Percentiles rank a stretch among this genome's conserved stretches.
These are phyloP conservation scores for Mnemiopsis leidyi DNA, from an alignment of 37 sponge, comb jelly and placozoan species.

Conservation along the genomic window DNA sequence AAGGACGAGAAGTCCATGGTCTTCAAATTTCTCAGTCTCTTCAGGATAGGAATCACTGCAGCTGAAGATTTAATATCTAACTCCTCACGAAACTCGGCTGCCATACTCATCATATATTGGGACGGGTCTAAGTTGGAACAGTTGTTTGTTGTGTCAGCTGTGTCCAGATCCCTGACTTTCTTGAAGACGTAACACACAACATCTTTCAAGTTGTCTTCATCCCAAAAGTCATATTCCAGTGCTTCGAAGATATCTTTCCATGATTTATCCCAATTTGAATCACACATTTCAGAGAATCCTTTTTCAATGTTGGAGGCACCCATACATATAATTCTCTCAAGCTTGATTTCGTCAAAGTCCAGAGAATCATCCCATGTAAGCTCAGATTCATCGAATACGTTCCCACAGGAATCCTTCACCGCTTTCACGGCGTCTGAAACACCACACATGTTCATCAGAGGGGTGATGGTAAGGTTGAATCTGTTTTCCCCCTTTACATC, in stretches of 20 bases:
- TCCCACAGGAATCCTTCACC: slow-evolving; percentile 5
- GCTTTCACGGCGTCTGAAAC: neutral
- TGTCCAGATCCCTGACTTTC: neutral
- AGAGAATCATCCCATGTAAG: neutral
- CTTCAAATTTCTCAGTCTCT: neutral
- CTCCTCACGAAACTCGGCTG: neutral
- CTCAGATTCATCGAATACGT: neutral
- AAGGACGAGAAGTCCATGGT: slow-evolving; percentile 48
- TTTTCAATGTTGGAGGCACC: neutral
- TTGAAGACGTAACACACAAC: neutral
- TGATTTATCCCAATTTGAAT: neutral
- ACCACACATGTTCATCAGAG: neutral
- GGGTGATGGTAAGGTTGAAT: neutral
- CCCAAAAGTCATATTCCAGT: neutral
- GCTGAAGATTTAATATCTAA: neutral
- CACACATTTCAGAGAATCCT: neutral
- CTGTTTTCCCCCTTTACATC: neutral
- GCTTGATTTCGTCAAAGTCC: neutral
- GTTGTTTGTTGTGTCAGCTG: neutral
- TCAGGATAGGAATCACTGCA: slow-evolving; percentile 10
- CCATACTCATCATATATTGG: neutral
- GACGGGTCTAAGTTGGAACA: neutral
- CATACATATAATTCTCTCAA: neutral
- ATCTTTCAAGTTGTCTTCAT: neutral
- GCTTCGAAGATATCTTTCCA: slow-evolving; percentile 15